A percentile compares a stretch with the other conserved stretches of the same genome.
Conservation (phyloP, 2,113 vertebrate genomes). For the Platysternon megacephalum region DNA sequence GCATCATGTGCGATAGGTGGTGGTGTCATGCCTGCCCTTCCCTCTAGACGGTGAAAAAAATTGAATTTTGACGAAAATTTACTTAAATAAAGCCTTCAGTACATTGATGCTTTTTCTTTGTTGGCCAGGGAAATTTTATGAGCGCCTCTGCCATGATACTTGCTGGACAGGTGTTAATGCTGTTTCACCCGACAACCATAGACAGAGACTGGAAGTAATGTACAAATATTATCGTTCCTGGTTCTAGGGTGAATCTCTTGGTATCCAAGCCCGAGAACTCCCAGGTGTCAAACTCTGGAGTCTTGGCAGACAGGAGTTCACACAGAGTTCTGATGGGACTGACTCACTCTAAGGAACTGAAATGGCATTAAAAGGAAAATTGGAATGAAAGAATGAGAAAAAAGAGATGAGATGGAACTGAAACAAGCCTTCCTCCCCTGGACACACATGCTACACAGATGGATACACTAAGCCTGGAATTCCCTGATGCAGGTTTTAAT, state of each 20-base stretch:
- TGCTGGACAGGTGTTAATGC: not conserved
- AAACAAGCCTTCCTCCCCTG: not conserved
- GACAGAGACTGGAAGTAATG: not conserved
- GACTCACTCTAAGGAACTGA: conserved; percentile 14
- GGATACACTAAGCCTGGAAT: not conserved
- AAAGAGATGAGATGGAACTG: conserved; percentile 4
- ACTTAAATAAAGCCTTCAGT: not conserved
- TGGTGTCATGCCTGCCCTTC: not conserved
- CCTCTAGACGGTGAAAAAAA: not conserved
- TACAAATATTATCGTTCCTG: not conserved
- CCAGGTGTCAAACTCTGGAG: not conserved
- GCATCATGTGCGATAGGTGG: not conserved
- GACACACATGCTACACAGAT: not conserved
- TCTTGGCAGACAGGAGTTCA: not conserved
- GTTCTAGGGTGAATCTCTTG: not conserved
- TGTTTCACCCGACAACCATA: not conserved
- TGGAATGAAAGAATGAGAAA: conserved; percentile 35
- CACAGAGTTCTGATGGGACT: not conserved
- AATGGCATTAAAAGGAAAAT: conserved; percentile 36
- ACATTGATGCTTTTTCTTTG: not conserved
- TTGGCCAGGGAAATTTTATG: not conserved
- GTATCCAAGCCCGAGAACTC: not conserved
- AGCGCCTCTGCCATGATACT: not conserved
- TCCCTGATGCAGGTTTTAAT: rapidly evolving
- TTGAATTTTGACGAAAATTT: not conserved